A percentile compares a stretch with the other conserved stretches of the same genome.
Evolutionary conservation across 2,888 invertebrate genomes (phyloP).

Genomic region (Minunthozetes semirufus): DNA sequence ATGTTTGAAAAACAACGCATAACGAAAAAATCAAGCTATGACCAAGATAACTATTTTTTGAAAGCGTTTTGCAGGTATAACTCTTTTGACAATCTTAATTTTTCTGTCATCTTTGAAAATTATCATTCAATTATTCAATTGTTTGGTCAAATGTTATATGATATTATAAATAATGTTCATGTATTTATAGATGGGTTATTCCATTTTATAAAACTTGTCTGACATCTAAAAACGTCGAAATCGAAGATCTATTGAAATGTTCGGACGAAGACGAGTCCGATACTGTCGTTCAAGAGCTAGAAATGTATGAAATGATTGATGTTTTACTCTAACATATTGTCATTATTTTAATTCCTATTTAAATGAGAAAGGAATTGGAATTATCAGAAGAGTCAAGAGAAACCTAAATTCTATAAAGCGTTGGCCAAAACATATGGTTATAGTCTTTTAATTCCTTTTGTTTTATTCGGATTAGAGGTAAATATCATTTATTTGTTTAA

Average conservation of each 20-base stretch:
- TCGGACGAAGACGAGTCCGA: constrained; percentile 18
- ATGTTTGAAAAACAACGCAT: constrained; percentile 1
- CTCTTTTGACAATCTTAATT: too few species aligned
- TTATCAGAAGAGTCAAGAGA: neutral
- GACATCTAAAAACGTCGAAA: neutral
- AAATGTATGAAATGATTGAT: too few species aligned
- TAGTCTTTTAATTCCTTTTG: constrained; percentile 7
- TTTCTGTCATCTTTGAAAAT: too few species aligned
- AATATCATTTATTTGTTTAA: neutral
- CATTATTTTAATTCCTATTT: too few species aligned
- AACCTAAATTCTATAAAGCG: constrained; percentile 1
- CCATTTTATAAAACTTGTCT: constrained; percentile 22
- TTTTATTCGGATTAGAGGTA: constrained; percentile 26
- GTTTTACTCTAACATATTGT: too few species aligned
- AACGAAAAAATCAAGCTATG: constrained; percentile 7
- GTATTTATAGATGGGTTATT: constrained; percentile 20
- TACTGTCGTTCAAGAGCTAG: neutral
- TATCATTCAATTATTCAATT: too few species aligned
- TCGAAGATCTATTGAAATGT: constrained; percentile 27
- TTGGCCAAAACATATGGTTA: constrained; percentile 10
- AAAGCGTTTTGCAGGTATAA: constrained; percentile 11
- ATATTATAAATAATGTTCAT: neutral
- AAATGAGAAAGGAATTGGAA: constrained; percentile 18
- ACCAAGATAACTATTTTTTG: neutral
- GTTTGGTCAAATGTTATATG: too few species aligned